phyloP scores from a whole-genome alignment of 2,888 invertebrate genomes.

The Rutpela maculata region DNA sequence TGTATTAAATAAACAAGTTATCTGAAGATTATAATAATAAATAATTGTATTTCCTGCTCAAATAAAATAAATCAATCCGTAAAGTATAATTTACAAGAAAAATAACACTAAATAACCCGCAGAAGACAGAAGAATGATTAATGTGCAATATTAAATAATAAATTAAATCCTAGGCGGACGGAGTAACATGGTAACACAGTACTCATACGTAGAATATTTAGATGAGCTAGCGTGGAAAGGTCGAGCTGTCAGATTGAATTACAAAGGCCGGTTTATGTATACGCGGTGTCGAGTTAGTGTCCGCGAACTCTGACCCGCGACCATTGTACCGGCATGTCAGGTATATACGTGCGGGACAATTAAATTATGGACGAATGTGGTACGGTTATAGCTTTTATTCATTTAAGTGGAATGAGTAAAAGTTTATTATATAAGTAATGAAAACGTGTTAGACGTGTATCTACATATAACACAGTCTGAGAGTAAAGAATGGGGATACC shows the following conservation, averaged over 20 bases:
- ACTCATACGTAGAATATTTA: conserved; percentile 39
- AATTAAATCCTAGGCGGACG: conserved; percentile 17
- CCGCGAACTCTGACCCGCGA: conserved; percentile 50
- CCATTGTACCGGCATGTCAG: conserved; percentile 28
- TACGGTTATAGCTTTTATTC: conserved; percentile 24
- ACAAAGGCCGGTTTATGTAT: conserved; percentile 53
- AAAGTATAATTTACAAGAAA: conserved; percentile 22
- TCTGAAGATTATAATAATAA: not conserved
- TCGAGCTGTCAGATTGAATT: conserved; percentile 53
- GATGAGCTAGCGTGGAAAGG: conserved; percentile 46
- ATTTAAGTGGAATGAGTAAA: conserved; percentile 9
- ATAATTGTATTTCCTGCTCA: not conserved
- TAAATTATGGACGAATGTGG: conserved; percentile 28
- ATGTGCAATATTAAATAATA: conserved; percentile 28
- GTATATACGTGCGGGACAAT: conserved; percentile 22
- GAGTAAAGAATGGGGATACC: too few relatives aligned
- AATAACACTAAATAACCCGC: conserved; percentile 12
- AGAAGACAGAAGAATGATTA: conserved; percentile 21
- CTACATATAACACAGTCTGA: too few relatives aligned
- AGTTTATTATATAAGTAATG: not conserved
- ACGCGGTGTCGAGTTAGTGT: conserved; percentile 52
- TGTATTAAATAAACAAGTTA: conserved; percentile 48
- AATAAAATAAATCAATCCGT: conserved; percentile 1
- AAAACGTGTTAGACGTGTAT: not conserved
- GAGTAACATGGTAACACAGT: conserved; percentile 22